Evolutionary conservation across 2,888 invertebrate species (phyloP).

Genomic region (Andrena dorsata): DNA sequence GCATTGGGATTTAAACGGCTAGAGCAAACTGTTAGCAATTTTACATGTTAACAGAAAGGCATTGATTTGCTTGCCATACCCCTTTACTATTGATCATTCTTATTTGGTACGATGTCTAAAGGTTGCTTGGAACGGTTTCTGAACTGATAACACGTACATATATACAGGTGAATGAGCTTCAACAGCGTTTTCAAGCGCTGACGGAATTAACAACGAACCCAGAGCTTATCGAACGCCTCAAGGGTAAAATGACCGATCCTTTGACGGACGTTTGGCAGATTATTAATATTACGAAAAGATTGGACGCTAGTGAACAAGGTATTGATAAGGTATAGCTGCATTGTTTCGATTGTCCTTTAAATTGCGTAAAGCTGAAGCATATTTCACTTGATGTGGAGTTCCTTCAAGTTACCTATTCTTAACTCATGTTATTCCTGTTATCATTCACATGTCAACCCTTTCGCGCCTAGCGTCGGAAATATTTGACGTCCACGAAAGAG

Average conservation of each 20-base stretch:
- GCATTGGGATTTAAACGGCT: slow-evolving; percentile 73
- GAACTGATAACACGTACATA: not conserved
- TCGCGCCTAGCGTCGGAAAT: no score
- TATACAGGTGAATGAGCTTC: slow-evolving; percentile 79
- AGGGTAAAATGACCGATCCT: slow-evolving; percentile 79
- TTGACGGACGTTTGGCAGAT: slow-evolving; percentile 89
- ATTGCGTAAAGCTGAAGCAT: no score
- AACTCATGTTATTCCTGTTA: no score
- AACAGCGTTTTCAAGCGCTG: slow-evolving; percentile 83
- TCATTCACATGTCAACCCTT: no score
- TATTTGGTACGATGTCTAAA: no score
- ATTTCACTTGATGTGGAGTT: no score
- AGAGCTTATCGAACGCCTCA: slow-evolving; percentile 84
- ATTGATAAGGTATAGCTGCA: slow-evolving; percentile 85
- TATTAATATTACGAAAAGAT: slow-evolving; percentile 88
- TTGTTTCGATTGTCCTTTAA: not conserved
- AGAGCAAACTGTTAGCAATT: slow-evolving; percentile 69
- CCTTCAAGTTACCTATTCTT: no score
- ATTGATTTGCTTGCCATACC: not conserved
- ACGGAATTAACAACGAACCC: slow-evolving; percentile 84
- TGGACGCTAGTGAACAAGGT: slow-evolving; percentile 88
- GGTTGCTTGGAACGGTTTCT: not conserved
- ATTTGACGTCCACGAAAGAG: no score
- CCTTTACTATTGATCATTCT: no score
- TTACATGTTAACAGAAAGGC: not conserved